Evolutionary conservation across 1,140 invertebrate genomes (phyloP).

Genomic region (Bombus sibiricus): DNA sequence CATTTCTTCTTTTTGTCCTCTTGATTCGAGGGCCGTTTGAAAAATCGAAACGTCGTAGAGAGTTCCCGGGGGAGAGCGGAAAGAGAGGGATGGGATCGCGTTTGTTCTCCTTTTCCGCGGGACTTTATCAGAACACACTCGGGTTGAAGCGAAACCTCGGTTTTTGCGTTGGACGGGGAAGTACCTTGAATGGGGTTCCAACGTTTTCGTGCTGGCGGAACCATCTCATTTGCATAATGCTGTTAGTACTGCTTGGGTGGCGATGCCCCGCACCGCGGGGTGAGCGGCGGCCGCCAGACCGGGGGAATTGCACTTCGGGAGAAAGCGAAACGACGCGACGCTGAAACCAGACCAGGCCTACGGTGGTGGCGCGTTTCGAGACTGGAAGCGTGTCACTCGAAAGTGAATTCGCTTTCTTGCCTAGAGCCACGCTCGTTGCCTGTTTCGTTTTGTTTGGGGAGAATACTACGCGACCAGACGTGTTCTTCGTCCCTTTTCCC

Average conservation of each 20-base stretch:
- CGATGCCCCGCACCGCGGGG: constrained; percentile 44
- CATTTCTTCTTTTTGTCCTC: background rate
- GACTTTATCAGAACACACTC: constrained; percentile 60
- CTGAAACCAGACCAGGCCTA: background rate
- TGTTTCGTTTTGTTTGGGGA: background rate
- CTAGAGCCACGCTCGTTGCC: background rate
- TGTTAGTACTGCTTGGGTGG: constrained; percentile 71
- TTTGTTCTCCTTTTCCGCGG: constrained; percentile 38
- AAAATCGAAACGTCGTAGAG: constrained; percentile 64
- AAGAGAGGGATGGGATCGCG: background rate
- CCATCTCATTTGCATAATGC: constrained; percentile 76
- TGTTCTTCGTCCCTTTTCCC: background rate
- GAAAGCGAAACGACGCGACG: constrained; percentile 63
- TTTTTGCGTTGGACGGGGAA: constrained; percentile 53
- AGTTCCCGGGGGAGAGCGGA: constrained; percentile 13
- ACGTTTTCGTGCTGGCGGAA: constrained; percentile 68
- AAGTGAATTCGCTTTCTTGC: constrained; percentile 45
- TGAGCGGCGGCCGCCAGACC: background rate
- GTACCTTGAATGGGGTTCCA: constrained; percentile 64
- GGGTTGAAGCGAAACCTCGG: constrained; percentile 58
- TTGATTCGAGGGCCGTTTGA: constrained; percentile 40
- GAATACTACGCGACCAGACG: background rate
- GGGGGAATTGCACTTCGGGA: constrained; percentile 56
- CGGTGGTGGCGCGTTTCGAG: background rate
- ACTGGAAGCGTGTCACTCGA: constrained; percentile 35